Percentiles rank a stretch among this genome's conserved stretches.
These are phyloP conservation scores for Drosophila parabipectinata DNA, from an alignment of 1,140 invertebrate genomes.

Conservation along the genomic window DNA sequence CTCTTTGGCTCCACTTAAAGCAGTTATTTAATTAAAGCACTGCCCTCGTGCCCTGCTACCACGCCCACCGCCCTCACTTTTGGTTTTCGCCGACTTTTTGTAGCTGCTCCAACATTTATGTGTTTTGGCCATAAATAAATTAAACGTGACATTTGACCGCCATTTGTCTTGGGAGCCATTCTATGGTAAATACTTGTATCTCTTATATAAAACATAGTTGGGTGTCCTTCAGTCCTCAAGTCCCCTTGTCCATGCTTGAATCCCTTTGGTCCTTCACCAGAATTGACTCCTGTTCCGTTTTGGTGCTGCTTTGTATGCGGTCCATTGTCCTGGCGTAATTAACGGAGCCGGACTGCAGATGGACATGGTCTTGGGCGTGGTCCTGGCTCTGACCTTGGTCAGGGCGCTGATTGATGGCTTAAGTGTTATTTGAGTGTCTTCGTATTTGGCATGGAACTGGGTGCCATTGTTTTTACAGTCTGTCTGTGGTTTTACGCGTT, in stretches of 20 bases:
- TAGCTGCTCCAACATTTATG: conserved; percentile 15
- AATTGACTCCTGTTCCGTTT: conserved; percentile 14
- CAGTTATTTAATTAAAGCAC: conserved; percentile 76
- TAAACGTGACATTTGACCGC: conserved; percentile 81
- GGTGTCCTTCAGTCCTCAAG: conserved; percentile 11
- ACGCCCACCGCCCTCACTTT: conserved; percentile 10
- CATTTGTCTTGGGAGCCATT: conserved; percentile 69
- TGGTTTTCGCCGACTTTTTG: neutral
- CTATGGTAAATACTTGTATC: conserved; percentile 70
- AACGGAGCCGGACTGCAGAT: conserved; percentile 40
- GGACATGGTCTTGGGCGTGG: conserved; percentile 47
- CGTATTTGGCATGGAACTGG: conserved; percentile 41
- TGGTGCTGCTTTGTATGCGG: conserved; percentile 59
- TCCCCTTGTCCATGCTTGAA: neutral
- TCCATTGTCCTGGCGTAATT: conserved; percentile 67
- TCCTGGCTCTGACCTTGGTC: conserved; percentile 57
- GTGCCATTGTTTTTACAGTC: conserved; percentile 35
- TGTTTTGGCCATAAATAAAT: conserved; percentile 69
- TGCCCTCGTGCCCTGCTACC: neutral
- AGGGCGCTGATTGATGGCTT: conserved; percentile 74
- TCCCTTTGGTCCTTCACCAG: conserved; percentile 11
- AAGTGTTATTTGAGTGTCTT: conserved; percentile 79
- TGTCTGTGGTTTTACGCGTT: conserved; percentile 19
- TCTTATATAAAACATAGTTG: conserved; percentile 69
- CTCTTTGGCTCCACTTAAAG: conserved; percentile 74